Percentiles rank a stretch among this genome's conserved stretches.
Evolutionary conservation across 2,888 invertebrate species (phyloP).

Genomic region (Stenodera caucasica): DNA sequence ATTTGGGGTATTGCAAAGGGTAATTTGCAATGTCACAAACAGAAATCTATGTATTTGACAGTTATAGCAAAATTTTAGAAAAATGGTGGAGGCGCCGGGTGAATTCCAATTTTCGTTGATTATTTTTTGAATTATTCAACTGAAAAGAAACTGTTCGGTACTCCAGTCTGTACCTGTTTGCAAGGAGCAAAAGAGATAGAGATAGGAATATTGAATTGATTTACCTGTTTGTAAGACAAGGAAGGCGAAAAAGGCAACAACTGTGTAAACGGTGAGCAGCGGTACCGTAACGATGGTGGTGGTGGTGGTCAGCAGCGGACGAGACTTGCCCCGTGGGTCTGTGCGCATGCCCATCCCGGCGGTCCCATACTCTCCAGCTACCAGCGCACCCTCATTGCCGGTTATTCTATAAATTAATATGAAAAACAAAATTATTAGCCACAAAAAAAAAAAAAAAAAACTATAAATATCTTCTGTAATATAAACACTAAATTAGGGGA

Average conservation of each 20-base stretch:
- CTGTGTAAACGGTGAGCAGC: conserved; percentile 56
- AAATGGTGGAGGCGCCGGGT: conserved; percentile 9
- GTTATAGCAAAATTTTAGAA: neutral
- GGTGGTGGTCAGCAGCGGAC: conserved; percentile 57
- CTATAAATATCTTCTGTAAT: too few species aligned
- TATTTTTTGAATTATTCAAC: neutral
- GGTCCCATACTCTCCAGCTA: conserved; percentile 76
- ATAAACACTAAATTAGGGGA: too few species aligned
- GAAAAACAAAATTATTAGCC: too few species aligned
- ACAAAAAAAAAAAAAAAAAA: conserved; percentile 15
- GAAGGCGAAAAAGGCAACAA: conserved; percentile 61
- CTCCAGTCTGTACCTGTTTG: too few species aligned
- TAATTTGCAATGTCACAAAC: neutral
- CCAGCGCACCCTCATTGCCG: conserved; percentile 76
- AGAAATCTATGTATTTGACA: neutral
- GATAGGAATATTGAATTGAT: neutral
- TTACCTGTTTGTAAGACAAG: conserved; percentile 49
- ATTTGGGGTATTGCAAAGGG: neutral
- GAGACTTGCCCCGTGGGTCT: conserved; percentile 75
- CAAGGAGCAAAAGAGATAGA: neutral
- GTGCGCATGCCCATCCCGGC: conserved; percentile 91
- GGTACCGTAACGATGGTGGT: conserved; percentile 49
- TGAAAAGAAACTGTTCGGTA: neutral
- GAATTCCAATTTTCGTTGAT: conserved; percentile 12
- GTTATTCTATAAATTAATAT: conserved; percentile 60